Evolutionary conservation across 2,113 vertebrate genomes (phyloP).

Genomic region (Corydoras maculifer): DNA sequence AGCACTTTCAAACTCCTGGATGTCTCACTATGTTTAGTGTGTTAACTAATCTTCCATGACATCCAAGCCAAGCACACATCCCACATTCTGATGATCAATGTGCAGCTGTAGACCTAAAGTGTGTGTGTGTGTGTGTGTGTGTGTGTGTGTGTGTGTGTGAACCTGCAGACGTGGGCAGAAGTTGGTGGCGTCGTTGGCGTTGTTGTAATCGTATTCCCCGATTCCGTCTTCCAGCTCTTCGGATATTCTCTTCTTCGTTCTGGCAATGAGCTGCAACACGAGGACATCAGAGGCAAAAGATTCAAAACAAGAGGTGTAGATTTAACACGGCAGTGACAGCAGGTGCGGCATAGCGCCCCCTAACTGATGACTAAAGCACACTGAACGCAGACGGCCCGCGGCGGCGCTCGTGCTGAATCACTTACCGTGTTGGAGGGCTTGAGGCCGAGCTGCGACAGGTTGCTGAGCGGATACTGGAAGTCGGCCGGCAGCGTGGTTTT

Average conservation of each 20-base stretch:
- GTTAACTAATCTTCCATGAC: no score
- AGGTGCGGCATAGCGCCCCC: no score
- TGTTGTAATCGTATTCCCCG: slow-evolving; percentile 84
- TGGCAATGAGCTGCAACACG: slow-evolving; percentile 61
- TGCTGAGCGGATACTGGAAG: slow-evolving; percentile 77
- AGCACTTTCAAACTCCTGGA: no score
- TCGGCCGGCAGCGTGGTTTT: slow-evolving; percentile 78
- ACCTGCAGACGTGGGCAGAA: slow-evolving; percentile 87
- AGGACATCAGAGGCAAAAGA: background rate
- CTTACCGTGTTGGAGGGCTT: slow-evolving; percentile 77
- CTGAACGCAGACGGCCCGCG: no score
- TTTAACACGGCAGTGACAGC: no score
- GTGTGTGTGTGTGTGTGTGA: background rate
- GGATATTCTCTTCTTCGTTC: slow-evolving; percentile 24
- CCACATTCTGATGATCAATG: background rate
- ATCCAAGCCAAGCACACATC: background rate
- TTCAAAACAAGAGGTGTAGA: background rate
- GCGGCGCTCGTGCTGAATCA: background rate
- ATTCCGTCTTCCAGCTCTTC: slow-evolving; percentile 71
- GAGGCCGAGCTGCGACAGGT: slow-evolving; percentile 72
- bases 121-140: no score
- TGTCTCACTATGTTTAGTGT: no score
- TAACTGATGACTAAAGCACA: no score
- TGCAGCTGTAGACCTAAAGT: no score
- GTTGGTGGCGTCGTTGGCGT: slow-evolving; percentile 82